These are phyloP conservation scores for Himalopsyche kuldschensis DNA, from an alignment of 2,888 invertebrate genomes.

Conservation along the genomic window DNA sequence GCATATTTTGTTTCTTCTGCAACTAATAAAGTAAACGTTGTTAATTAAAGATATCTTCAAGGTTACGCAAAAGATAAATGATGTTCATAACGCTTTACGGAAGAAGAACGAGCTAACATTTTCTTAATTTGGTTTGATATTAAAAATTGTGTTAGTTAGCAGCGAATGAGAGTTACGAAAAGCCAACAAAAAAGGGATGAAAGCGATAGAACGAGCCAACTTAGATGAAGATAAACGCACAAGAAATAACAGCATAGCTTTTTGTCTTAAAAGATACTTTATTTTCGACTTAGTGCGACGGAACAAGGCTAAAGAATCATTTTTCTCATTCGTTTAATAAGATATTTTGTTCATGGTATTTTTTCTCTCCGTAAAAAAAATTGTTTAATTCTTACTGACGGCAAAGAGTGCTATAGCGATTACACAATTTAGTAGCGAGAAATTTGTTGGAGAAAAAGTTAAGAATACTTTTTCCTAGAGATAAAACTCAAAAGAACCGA, in stretches of 20 bases:
- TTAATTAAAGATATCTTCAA: background rate
- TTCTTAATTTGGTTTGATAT: background rate
- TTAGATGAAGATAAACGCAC: conserved; percentile 20
- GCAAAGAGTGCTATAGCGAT: background rate
- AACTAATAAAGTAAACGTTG: background rate
- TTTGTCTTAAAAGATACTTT: background rate
- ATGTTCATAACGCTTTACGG: background rate
- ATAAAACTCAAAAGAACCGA: background rate
- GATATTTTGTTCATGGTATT: background rate
- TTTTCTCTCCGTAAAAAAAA: background rate
- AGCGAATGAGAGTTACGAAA: background rate
- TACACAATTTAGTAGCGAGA: background rate
- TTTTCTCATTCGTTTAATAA: background rate
- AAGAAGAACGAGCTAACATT: background rate
- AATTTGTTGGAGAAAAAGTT: background rate
- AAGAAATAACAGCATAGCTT: conserved; percentile 11
- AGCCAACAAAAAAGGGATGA: background rate
- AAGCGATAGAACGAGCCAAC: background rate
- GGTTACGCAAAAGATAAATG: background rate
- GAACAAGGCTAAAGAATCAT: background rate
- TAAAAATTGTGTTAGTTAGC: background rate
- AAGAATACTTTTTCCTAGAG: background rate
- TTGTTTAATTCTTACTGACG: background rate
- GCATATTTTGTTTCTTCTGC: background rate
- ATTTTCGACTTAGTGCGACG: background rate